Conservation (phyloP, 2,888 invertebrate genomes). For the Dorcus parallelipipedus region DNA sequence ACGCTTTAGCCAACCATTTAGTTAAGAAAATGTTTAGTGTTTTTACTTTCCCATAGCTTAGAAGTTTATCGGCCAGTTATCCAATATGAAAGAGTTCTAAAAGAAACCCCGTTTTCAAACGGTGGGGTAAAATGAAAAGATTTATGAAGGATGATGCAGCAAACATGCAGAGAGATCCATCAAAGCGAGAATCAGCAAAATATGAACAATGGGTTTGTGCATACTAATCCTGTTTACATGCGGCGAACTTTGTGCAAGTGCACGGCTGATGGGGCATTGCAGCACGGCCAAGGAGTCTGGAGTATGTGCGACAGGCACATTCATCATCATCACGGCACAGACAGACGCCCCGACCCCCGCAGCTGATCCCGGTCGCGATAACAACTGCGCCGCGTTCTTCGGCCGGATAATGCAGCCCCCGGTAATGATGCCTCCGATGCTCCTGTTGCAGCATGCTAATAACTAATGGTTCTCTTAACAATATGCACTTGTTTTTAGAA, state of each 20-base stretch:
- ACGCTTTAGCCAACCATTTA: too few species aligned
- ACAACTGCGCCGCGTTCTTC: background rate
- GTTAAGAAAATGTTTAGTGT: too few species aligned
- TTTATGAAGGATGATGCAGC: too few species aligned
- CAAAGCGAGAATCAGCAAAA: slow-evolving; percentile 8
- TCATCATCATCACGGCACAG: slow-evolving; percentile 44
- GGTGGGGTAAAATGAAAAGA: too few species aligned
- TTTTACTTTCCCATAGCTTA: too few species aligned
- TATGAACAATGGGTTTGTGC: slow-evolving; percentile 11
- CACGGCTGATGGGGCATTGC: slow-evolving; percentile 15
- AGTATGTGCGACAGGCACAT: slow-evolving; percentile 38
- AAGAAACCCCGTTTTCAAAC: too few species aligned
- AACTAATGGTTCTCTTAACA: slow-evolving; percentile 8
- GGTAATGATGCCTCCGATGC: background rate
- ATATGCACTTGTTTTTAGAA: slow-evolving; percentile 8
- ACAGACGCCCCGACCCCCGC: slow-evolving; percentile 25
- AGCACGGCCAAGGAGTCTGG: slow-evolving; percentile 25
- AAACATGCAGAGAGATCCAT: background rate
- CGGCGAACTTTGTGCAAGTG: slow-evolving; percentile 8
- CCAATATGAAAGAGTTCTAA: too few species aligned
- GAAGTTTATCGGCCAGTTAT: too few species aligned
- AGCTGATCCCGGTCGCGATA: slow-evolving; percentile 1
- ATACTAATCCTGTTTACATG: slow-evolving; percentile 11
- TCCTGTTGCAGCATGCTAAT: slow-evolving; percentile 3
- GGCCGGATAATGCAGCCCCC: slow-evolving; percentile 1